Evolutionary conservation across 2,797 vertebrate genomes (phyloP), one percentile per base, ranked within the genome.

Genomic region (Megalops cyprinoides): DNA sequence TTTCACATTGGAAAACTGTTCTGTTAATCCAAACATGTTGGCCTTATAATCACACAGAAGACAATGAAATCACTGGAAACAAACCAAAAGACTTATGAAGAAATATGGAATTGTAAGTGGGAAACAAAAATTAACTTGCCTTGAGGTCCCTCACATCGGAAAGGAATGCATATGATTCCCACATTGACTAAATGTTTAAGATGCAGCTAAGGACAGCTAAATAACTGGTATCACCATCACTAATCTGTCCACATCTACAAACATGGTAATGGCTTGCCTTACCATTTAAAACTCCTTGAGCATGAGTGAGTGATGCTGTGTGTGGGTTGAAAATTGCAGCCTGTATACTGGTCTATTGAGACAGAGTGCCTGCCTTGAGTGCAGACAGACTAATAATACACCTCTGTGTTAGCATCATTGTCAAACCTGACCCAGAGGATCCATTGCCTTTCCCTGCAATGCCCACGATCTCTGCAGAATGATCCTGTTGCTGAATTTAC

Each of bases 101-200:
- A 60, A 74, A 74, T 55, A 67, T 18, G 15, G 14, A 67, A 67
- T 31, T 28, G 31, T 34, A 67, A 14, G 12, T 3, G 9, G 15
- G 39, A 1, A 18, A 67, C 3, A 31, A 46, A 56, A 58, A 80
- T 31, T 37, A 80, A 80, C 42, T 31, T 73, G n/a, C n/a, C n/a
- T n/a, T n/a, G n/a, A n/a, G 7, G 7, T 65, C 18, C 15, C 18
- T 31, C 14, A 37, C 28, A 1, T 0, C 60, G 37, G 18, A 12
- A 37, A 15, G 3, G 37, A 37, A 15, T n/a, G n/a, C n/a, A n/a
- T n/a, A n/a, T n/a, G n/a, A n/a, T n/a, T n/a, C 62, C 31, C n/a
- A 7, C 18, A 4, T 34, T 65, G 48, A 28, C 56, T 76, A 46
- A 58, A 74, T 49, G 46, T 48, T 65, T 65, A 51, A 31, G 67